These are phyloP conservation scores for Tetrapedia diversipes DNA, from an alignment of 2,888 invertebrate genomes.

Conservation along the genomic window DNA sequence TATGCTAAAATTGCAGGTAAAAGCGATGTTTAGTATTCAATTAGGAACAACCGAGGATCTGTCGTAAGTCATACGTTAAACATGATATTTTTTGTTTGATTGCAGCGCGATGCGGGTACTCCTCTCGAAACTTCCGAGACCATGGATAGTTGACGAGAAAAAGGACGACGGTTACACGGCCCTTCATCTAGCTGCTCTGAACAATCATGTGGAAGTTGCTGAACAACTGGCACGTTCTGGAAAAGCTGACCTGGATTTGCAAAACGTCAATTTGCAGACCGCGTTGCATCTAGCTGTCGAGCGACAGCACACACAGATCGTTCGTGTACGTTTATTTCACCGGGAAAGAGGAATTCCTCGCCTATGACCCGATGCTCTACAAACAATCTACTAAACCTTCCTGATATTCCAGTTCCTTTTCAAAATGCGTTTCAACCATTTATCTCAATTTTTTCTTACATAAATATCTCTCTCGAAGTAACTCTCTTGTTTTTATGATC, in stretches of 20 bases:
- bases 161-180: slow-evolving; percentile 99
- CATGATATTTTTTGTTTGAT: slow-evolving; percentile 28
- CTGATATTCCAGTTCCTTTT: slow-evolving; percentile 22
- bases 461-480: not conserved
- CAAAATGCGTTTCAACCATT: slow-evolving; percentile 5
- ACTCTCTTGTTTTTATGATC: too few species aligned
- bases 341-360: slow-evolving; percentile 6
- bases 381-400: slow-evolving; percentile 12
- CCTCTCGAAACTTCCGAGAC: slow-evolving; percentile 94
- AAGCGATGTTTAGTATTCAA: too few species aligned
- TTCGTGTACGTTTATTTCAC: slow-evolving; percentile 86
- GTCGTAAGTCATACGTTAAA: not conserved
- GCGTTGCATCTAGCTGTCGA: slow-evolving; percentile 97
- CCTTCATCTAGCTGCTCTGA: slow-evolving; percentile 96
- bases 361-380: slow-evolving; percentile 12
- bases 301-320: slow-evolving; percentile 98
- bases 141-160: slow-evolving; percentile 99
- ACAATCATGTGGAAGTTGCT: slow-evolving; percentile 98
- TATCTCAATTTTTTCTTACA: too few species aligned
- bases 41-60: not conserved
- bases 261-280: slow-evolving; percentile 97
- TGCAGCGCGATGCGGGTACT: slow-evolving; percentile 97
- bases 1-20: too few species aligned
- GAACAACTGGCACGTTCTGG: slow-evolving; percentile 94
- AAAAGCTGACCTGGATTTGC: slow-evolving; percentile 96